Evolutionary conservation across 2,888 invertebrate species (phyloP).

Genomic region (Ochropleura leucogaster): DNA sequence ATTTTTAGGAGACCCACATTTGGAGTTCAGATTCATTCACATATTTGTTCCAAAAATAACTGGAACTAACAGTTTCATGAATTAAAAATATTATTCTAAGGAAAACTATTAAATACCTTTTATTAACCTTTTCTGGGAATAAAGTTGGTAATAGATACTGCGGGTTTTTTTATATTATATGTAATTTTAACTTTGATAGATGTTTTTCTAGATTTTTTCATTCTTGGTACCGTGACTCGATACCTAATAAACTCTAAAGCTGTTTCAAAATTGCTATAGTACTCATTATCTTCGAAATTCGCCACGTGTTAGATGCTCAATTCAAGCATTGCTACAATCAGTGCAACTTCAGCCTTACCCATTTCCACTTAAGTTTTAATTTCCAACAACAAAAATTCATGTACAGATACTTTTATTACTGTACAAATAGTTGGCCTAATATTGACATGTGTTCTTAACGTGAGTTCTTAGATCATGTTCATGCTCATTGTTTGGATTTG

Average conservation of each 20-base stretch:
- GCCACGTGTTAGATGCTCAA: conserved; percentile 53
- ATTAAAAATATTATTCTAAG: background rate
- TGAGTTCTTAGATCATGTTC: conserved; percentile 60
- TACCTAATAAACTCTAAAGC: conserved; percentile 19
- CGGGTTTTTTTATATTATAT: background rate
- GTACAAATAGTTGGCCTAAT: conserved; percentile 64
- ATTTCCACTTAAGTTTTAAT: conserved; percentile 24
- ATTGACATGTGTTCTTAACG: conserved; percentile 69
- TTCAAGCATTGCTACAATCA: conserved; percentile 13
- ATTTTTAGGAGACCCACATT: background rate
- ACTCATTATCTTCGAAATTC: conserved; percentile 45
- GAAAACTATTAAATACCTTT: background rate
- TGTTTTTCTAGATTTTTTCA: background rate
- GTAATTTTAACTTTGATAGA: background rate
- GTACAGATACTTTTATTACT: conserved; percentile 60
- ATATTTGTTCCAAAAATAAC: background rate
- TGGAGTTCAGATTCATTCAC: background rate
- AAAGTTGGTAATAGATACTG: background rate
- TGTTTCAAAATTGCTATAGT: conserved; percentile 29
- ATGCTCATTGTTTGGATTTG: conserved; percentile 69
- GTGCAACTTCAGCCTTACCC: conserved; percentile 21
- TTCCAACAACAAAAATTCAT: conserved; percentile 17
- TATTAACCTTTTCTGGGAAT: background rate
- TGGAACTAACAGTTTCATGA: background rate
- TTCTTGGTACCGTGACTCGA: background rate